These are phyloP conservation scores for Syritta pipiens DNA, from an alignment of 2,888 invertebrate genomes.

Conservation along the genomic window DNA sequence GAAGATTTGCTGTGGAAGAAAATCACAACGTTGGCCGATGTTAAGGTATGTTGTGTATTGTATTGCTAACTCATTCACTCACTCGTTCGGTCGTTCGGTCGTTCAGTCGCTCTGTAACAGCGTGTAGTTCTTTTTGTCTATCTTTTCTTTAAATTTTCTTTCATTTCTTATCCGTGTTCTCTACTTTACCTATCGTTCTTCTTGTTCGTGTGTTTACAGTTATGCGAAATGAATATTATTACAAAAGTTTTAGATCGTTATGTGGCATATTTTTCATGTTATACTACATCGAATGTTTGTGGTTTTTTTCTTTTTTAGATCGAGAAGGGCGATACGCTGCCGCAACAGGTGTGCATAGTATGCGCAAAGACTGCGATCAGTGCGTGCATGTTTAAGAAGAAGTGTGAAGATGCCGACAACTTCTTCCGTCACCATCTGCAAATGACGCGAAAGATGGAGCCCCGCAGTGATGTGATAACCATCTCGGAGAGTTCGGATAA, in stretches of 20 bases:
- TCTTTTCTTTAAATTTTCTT: slow-evolving; percentile 50
- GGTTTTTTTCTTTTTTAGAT: slow-evolving; percentile 72
- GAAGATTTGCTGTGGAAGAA: slow-evolving; percentile 78
- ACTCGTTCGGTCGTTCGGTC: no score
- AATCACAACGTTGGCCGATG: slow-evolving; percentile 78
- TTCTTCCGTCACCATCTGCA: slow-evolving; percentile 77
- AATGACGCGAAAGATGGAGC: slow-evolving; percentile 75
- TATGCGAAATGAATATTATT: slow-evolving; percentile 38
- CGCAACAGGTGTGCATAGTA: slow-evolving; percentile 77
- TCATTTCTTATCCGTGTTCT: slow-evolving; percentile 7
- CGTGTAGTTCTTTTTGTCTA: no score
- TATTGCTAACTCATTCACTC: no score
- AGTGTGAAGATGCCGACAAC: slow-evolving; percentile 78
- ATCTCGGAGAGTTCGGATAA: slow-evolving; percentile 67
- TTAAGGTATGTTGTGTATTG: slow-evolving; percentile 74
- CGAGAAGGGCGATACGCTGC: slow-evolving; percentile 76
- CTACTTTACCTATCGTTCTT: slow-evolving; percentile 10
- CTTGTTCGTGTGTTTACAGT: slow-evolving; percentile 51
- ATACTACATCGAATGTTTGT: slow-evolving; percentile 17
- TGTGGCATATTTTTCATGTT: slow-evolving; percentile 49
- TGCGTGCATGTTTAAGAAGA: slow-evolving; percentile 77
- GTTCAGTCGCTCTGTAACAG: no score
- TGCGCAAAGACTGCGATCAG: slow-evolving; percentile 77
- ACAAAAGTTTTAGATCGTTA: slow-evolving; percentile 15
- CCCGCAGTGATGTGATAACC: slow-evolving; percentile 60